Conservation (phyloP, 1,140 invertebrate species). For the Himalopsyche phryganea region DNA sequence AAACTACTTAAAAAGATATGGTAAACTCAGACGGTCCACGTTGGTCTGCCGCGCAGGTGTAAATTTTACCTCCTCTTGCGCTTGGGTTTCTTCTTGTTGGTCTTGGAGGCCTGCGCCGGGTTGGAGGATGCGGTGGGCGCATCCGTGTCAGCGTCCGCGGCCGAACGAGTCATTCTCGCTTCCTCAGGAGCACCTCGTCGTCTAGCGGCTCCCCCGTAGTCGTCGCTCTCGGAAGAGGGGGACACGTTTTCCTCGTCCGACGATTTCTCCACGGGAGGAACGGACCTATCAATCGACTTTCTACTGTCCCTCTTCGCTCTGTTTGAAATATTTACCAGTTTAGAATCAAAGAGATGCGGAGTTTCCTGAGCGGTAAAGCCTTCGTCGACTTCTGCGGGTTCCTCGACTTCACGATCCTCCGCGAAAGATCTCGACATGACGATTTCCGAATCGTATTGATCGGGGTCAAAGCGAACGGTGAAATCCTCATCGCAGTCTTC, state of each 20-base stretch:
- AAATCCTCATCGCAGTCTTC: not conserved
- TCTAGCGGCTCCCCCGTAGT: constrained; percentile 37
- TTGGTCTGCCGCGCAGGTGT: no score
- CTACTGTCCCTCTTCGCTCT: no score
- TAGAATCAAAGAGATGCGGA: no score
- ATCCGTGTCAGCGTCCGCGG: not conserved
- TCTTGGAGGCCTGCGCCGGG: constrained; percentile 8
- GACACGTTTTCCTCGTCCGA: constrained; percentile 48
- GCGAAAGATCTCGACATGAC: no score
- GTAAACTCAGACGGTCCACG: not conserved
- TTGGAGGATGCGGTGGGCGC: not conserved
- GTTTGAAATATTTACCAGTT: no score
- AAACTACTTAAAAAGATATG: no score
- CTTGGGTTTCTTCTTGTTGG: constrained; percentile 31
- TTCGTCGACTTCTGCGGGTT: no score
- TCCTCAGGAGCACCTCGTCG: constrained; percentile 32
- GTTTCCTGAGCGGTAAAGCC: no score
- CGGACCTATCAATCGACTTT: no score
- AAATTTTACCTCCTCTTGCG: constrained; percentile 30
- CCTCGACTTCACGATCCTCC: no score
- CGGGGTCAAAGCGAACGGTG: not conserved
- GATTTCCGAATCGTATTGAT: not conserved
- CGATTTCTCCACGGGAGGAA: constrained; percentile 42
- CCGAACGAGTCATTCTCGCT: constrained; percentile 35
- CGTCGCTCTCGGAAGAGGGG: constrained; percentile 44